Conservation (phyloP, 1,140 invertebrate species). For the Leptonema lineaticorne region DNA sequence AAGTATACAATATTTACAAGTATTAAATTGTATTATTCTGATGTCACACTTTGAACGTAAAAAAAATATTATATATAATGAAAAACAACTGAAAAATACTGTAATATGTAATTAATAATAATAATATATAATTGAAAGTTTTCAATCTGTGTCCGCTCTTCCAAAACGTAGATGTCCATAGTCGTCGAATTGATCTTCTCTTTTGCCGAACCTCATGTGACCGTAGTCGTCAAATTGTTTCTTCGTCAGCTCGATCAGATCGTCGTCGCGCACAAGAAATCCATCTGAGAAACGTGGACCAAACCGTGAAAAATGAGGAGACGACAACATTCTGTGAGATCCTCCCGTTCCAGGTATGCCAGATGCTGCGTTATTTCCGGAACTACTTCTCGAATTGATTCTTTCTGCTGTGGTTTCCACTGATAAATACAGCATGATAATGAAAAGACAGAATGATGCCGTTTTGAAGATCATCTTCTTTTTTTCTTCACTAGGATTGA, state of each 20-base stretch:
- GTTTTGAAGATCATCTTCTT: slow-evolving; percentile 27
- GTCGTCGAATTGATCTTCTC: slow-evolving; percentile 63
- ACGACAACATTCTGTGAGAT: slow-evolving; percentile 25
- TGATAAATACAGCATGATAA: slow-evolving; percentile 9
- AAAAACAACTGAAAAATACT: background rate
- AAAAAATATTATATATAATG: background rate
- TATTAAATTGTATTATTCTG: background rate
- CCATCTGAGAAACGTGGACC: slow-evolving; percentile 41
- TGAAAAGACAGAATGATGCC: background rate
- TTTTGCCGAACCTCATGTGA: slow-evolving; percentile 61
- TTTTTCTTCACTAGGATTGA: background rate
- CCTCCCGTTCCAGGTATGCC: slow-evolving; percentile 31
- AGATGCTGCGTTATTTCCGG: slow-evolving; percentile 43
- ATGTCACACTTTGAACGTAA: too few relatives aligned
- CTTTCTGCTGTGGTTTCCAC: slow-evolving; percentile 5
- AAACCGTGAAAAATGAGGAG: slow-evolving; percentile 43
- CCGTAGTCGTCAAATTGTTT: slow-evolving; percentile 65
- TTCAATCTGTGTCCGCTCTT: slow-evolving; percentile 45
- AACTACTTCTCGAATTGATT: slow-evolving; percentile 39
- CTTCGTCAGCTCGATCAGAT: slow-evolving; percentile 57
- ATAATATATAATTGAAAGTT: too few relatives aligned
- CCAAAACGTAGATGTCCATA: slow-evolving; percentile 72
- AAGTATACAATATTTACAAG: slow-evolving; percentile 20
- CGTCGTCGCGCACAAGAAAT: slow-evolving; percentile 56
- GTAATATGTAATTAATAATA: background rate